Percentiles rank a stretch among this genome's conserved stretches.
phyloP scores from a whole-genome alignment of 1,140 invertebrate species.

The Tetraneura akinire region DNA sequence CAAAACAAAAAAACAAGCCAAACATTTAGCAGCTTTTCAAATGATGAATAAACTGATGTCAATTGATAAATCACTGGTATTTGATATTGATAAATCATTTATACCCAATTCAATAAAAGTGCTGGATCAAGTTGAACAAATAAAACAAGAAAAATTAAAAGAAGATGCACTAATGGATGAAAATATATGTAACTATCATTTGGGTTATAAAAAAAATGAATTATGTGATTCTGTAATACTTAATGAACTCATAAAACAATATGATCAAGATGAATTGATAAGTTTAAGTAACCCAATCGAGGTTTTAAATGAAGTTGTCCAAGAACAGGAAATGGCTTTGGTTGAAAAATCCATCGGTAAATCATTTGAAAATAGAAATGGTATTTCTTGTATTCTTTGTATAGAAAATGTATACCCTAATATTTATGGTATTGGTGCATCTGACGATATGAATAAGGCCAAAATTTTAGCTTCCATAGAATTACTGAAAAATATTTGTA shows the following conservation, averaged over 20 bases:
- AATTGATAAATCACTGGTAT: constrained; percentile 14
- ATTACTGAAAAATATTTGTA: background rate
- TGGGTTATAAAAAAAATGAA: background rate
- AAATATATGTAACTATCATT: background rate
- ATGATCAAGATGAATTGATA: background rate
- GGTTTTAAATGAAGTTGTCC: background rate
- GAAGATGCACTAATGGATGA: background rate
- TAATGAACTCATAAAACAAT: background rate
- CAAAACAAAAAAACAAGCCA: constrained; percentile 65
- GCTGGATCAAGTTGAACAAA: constrained; percentile 1
- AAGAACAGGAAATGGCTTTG: background rate
- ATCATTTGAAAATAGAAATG: no score
- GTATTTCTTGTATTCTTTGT: background rate
- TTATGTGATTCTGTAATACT: background rate
- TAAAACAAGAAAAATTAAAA: background rate
- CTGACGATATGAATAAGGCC: background rate
- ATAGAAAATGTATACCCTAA: constrained; percentile 2
- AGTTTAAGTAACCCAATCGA: background rate
- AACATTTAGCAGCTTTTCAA: constrained; percentile 62
- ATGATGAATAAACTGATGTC: constrained; percentile 59
- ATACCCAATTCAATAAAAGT: background rate
- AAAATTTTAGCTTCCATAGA: background rate
- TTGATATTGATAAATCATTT: background rate
- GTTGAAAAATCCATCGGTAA: no score
- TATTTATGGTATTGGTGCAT: background rate